Evolutionary conservation across 2,113 vertebrate genomes (phyloP), one percentile per base, ranked within the genome.

Genomic region (Ciconia maguari): DNA sequence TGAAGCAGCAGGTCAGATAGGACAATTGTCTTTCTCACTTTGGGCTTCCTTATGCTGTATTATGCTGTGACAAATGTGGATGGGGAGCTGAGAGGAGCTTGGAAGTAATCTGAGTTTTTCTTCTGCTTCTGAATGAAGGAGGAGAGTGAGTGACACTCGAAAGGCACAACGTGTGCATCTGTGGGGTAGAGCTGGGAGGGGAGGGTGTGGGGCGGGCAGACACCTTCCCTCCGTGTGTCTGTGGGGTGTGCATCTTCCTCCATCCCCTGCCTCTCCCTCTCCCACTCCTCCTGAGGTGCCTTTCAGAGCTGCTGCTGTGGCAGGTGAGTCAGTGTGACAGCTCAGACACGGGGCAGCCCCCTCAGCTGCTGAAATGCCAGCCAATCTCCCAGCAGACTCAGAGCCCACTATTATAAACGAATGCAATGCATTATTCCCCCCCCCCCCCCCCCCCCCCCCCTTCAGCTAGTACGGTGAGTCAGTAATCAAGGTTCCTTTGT

Each of bases 341-440:
- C 96, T 90, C 94, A 92, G 95, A 81, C 52, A 65, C 49, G 20
- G 96, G 95, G 92, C 94, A 94, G 96, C 97, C 97, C 97, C 96
- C 97, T 97, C 97, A 97, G 90, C 80, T 94, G 96, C 94, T 1
- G 83, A 97, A 97, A 98, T 96, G 97, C 97, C 97, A 97, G 86
- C 94, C 96, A 96, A 96, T 68, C 93, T 83, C 90, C 86, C 87
- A 6, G 90, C 77, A 96, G 77, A 87, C 89, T 97, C 95, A 3
- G 82, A 94, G 88, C 97, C 96, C 96, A 82, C 96, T 89, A 32
- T 88, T 94, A 79, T 4, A 85, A 81, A 81, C 2, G 32, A 94
- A 91, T n/a, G 84, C 82, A 65, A 80, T 17, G 41, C 76, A 60
- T 76, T 87, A n/a, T 89, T 89, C 4, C 36, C 30, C 74, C 46